Base-by-base conservation (phyloP, 2,888 invertebrate species). In the Ophion obscuratus region DNA sequence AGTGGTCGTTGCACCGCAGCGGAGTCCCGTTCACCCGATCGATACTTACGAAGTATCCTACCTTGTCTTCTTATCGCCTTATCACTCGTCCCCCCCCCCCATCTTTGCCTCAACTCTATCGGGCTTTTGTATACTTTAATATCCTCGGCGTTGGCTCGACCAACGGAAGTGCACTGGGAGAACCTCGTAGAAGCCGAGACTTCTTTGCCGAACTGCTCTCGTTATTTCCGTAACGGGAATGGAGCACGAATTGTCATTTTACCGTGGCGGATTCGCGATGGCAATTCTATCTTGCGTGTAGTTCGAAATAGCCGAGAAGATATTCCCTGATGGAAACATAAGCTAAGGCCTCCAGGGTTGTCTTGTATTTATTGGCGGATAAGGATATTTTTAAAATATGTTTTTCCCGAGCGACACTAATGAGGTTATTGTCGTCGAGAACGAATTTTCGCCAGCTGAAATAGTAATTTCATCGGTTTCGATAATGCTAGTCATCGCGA, bases 41-140 rank as follows among this genome's bases (percentile, higher is more conserved):
- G 81, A 84, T 84, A 84, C 67, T 84, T 77, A 61, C 84, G 73
- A 81, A 84, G 81, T 84, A 67, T 66, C 80, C 70, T 70, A 66
- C 74, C 77, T 67, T 78, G 73, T 85, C 83, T 77, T 73, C 77
- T 77, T 68, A 74, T 77, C 66, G 84, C 80, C 73, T 81, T 81
- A 84, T 84, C 80, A 71, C 75, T 62, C 61, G 44, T n/a, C 57
- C 53, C 78, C 40, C 44, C 57, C 53, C 78, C 40, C 44, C 61
- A 64, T 67, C 70, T 73, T 61, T 24, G 40, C 24, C 44, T 61
- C 44, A 74, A 74, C 74, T 74, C 40, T 40, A 61, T 61, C 44
- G n/a, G 61, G 74, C 74, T 62, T 74, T 62, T 62, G 73, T 76
- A 76, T 70, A 81, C 81, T 81, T 84, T 84, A 84, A 84, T 81